Evolutionary conservation across 2,797 vertebrate species (phyloP).

Genomic region (Coregonus suidteri): DNA sequence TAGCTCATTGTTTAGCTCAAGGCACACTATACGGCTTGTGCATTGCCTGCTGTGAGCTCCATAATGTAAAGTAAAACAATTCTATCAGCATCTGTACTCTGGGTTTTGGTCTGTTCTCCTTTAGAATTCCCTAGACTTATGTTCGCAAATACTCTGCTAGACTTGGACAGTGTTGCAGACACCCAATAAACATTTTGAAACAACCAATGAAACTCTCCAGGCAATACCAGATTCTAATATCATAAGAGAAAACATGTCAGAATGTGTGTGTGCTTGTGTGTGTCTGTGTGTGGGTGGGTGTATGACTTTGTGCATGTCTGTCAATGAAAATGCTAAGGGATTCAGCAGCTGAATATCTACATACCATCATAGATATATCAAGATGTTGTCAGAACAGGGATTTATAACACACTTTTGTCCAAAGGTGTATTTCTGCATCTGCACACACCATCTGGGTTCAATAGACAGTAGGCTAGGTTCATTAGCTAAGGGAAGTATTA

Average conservation of each 20-base stretch:
- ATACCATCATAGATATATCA: not conserved
- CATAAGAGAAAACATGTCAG: not conserved
- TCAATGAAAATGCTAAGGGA: not conserved
- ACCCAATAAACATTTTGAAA: not conserved
- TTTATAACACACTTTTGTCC: not conserved
- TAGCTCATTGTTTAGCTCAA: not conserved
- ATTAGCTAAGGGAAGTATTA: constrained; percentile 56
- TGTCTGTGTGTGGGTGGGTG: not conserved
- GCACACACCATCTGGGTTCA: constrained; percentile 65
- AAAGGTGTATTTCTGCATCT: not conserved
- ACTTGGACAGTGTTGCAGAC: not conserved
- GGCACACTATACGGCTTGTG: not conserved
- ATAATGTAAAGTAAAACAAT: not conserved
- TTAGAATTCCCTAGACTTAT: not conserved
- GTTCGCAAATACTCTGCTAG: not conserved
- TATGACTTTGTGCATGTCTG: constrained; percentile 13
- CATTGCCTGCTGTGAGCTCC: not conserved
- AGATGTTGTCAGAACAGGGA: not conserved
- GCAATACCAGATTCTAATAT: not conserved
- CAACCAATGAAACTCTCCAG: not conserved
- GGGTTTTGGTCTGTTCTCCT: not conserved
- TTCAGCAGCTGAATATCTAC: not conserved
- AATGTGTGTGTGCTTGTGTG: not conserved
- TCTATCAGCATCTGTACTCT: not conserved
- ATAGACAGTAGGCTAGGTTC: constrained; percentile 48